Evolutionary conservation across 2,113 vertebrate genomes (phyloP), one percentile per base, ranked within the genome.

Genomic region (Hemibagrus wyckioides): DNA sequence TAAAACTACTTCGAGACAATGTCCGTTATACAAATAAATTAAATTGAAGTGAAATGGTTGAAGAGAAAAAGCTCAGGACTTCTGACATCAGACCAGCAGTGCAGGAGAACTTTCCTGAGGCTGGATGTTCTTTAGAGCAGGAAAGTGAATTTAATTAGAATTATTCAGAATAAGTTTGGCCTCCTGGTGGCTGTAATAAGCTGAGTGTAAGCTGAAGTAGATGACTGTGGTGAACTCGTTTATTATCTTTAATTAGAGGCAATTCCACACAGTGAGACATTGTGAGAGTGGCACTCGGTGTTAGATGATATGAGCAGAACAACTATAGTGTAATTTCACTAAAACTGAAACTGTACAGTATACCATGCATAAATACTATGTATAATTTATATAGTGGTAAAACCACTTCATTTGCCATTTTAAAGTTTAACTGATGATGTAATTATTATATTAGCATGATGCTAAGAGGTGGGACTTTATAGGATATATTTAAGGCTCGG

Each of bases 261-360:
- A 39, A 36, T 80, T 80, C 79, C 36, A 39, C 79, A 81, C 79
- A 81, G 79, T 8, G 6, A 56, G 77, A 56, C 52, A 36, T 80
- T 80, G n/a, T 36, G 19, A 36, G 30, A 80, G n/a, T 36, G 50
- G 50, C 19, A 80, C 52, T 79, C 30, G 21, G 15, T 56, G n/a
- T 80, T 80, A 50, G 50, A 14, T 10, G 9, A 80, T 50, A 54
- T 19, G 33, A 33, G 52, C 17, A 56, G 17, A 21, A 56, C 36
- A 56, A 30, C 15, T 23, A 23, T 10, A 56, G n/a, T 56, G 50
- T 15, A 41, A 76, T n/a, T 76, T 28, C 48, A n/a, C 73, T 76
- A 15, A 7, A 21, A 56, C 21, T 39, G 21, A 59, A 57, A 59
- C 21, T 59, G 25, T 10, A 48, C 3, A 48, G 9, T 48, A 48